Conservation (phyloP, 1,140 invertebrate species). For the Trichogramma pretiosum region DNA sequence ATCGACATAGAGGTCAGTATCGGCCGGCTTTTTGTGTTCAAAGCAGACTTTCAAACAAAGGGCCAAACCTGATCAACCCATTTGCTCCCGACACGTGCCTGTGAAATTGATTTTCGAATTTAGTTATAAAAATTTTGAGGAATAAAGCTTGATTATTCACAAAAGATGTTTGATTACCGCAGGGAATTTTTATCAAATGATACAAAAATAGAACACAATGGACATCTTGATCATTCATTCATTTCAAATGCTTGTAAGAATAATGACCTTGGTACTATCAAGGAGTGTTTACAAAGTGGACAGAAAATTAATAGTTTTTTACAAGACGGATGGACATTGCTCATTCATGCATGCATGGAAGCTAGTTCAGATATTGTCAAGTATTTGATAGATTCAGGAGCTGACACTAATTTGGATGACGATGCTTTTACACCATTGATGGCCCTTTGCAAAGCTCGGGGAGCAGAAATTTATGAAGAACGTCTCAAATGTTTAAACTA, state of each 20-base stretch:
- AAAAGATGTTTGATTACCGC: no score
- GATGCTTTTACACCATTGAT: constrained; percentile 50
- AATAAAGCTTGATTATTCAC: no score
- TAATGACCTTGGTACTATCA: constrained; percentile 22
- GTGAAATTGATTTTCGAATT: no score
- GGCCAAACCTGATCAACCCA: no score
- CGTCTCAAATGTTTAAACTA: constrained; percentile 28
- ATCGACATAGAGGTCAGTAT: no score
- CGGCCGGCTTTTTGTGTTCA: no score
- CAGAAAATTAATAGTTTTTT: constrained; percentile 29
- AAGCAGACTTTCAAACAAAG: no score
- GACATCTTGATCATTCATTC: background rate
- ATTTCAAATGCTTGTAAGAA: constrained; percentile 27
- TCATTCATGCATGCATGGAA: constrained; percentile 34
- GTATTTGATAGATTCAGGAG: constrained; percentile 30
- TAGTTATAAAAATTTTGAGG: no score
- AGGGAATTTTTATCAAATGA: no score
- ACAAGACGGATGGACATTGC: constrained; percentile 30
- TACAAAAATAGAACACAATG: no score
- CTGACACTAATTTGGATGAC: constrained; percentile 39
- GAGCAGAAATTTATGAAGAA: constrained; percentile 17
- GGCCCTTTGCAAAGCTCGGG: constrained; percentile 30
- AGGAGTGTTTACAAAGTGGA: constrained; percentile 26
- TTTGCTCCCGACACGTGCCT: no score
- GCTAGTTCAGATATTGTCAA: constrained; percentile 27